Evolutionary conservation across 2,888 invertebrate species (phyloP).

Genomic region (Molanna angustata): DNA sequence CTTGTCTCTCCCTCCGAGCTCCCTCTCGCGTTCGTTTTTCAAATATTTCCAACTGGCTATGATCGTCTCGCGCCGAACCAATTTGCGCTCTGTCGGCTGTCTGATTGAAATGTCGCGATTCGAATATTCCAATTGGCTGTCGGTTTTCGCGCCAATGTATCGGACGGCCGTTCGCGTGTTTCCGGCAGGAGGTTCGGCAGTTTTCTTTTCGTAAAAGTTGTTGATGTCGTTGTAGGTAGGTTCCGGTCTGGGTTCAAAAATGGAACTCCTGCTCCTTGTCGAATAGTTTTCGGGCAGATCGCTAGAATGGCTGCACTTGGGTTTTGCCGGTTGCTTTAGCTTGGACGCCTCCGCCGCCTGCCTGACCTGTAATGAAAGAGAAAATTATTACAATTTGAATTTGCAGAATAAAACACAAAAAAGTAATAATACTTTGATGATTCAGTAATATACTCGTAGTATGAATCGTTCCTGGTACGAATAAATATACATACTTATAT

Average conservation of each 20-base stretch:
- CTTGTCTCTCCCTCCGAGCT: conserved; percentile 40
- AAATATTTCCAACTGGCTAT: conserved; percentile 54
- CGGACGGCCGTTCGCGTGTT: conserved; percentile 13
- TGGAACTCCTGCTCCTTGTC: conserved; percentile 12
- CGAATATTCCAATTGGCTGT: conserved; percentile 22
- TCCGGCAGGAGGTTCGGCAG: neutral
- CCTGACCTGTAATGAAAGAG: conserved; percentile 16
- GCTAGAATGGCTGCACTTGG: conserved; percentile 1
- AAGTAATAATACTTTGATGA: no score
- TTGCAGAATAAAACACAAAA: no score
- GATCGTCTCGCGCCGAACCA: conserved; percentile 51
- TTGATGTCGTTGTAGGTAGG: conserved; percentile 26
- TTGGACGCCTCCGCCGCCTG: conserved; percentile 15
- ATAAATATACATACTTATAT: no score
- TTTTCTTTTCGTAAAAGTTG: conserved; percentile 15
- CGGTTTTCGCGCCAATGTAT: conserved; percentile 29
- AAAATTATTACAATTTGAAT: conserved; percentile 1
- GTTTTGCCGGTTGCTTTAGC: conserved; percentile 7
- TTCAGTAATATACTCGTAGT: no score
- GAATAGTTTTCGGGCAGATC: neutral
- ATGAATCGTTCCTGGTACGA: no score
- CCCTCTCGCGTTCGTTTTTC: conserved; percentile 52
- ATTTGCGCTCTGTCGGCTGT: conserved; percentile 36
- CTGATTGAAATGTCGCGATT: no score
- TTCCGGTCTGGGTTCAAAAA: conserved; percentile 30